Evolutionary conservation across 2,888 invertebrate genomes (phyloP), one percentile per base, ranked within the genome.

Genomic region (Macroteleia sp.): DNA sequence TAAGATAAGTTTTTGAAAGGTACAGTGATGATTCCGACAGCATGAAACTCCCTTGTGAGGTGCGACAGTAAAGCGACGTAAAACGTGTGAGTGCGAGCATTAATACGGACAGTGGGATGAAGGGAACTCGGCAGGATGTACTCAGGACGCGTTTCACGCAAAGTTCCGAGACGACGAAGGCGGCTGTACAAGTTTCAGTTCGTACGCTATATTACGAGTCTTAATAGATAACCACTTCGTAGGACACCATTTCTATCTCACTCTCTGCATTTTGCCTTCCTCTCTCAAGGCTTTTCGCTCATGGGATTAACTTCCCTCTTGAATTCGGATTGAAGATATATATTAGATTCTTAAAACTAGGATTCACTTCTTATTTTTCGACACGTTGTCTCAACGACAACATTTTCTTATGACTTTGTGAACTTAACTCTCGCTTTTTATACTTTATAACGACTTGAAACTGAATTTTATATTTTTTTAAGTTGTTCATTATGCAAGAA

Each of bases 121-220:
- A 84, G 82, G 81, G 81, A 81, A 82, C 80, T 80, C 81, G 82
- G 82, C 81, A 83, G 83, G 85, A 87, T 87, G 82, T 85, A 87
- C 88, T 87, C 81, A 73, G 74, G 83, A 86, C 85, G 85, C 83
- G 84, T 85, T 86, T 85, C 85, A 82, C 86, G 81, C 87, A 87
- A 87, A 88, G 87, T 88, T 88, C 84, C 82, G 80, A 79, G 82
- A 79, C 83, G 81, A 82, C 82, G 82, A 82, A 73, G 52, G 56
- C 67, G 56, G 54, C 25, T 70, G 83, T 84, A 84, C 84, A 86
- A 88, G 88, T 88, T 87, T 87, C 83, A 84, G 83, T 80, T 80
- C 80, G 82, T 83, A 78, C 78, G 80, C 71, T 64, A 52, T 59
- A 80, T 76, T 74, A 79, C 78, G 80, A 81, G 81, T 82, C 86